Evolutionary conservation across 1,140 invertebrate genomes (phyloP), one percentile per base, ranked within the genome.

Genomic region (Diorhabda elongata): DNA sequence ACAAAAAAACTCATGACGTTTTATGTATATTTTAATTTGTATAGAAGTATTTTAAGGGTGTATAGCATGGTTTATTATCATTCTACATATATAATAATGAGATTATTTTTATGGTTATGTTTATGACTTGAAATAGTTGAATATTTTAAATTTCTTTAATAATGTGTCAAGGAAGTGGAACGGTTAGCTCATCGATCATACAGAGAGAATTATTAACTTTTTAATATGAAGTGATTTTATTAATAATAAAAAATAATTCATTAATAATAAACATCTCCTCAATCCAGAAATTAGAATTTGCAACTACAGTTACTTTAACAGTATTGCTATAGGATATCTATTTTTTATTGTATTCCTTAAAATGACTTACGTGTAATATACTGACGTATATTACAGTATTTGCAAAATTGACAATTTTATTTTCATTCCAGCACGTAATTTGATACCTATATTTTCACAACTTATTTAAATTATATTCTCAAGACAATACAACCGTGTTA

Each of bases 1-100:
- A 26, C 59, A 26, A 60, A 60, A 26, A 60, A 60, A 60, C 42
- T 60, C 11, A 41, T 60, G 59, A 60, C 41, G 11, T 59, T 47
- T 59, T 47, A 47, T 26, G 42, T 11, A 65, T 47, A 57, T 8
- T n/a, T 65, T 58, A 11, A n/a, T 57, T 65, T 56, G 44, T 6
- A 62, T 62, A 44, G 44, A 62, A 42, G 9, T 44, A 44, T 9
- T 42, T 60, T 11, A 60, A 26, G 42, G 58, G 58, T 26, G 11
- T 26, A 42, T 63, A 63, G 42, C 42, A 42, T 63, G n/a, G 26
- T 63, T 9, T 47, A 4, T 44, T 42, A 7, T 3, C 41, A 59
- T 59, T 7, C 42, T 60, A 66, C 6, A 65, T 9, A 42, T 52
- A 9, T 11, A 65, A 56, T 43, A 11, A 11, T 63, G 26, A 42